phyloP scores from a whole-genome alignment of 1,140 invertebrate genomes.

The Aphis craccivora region DNA sequence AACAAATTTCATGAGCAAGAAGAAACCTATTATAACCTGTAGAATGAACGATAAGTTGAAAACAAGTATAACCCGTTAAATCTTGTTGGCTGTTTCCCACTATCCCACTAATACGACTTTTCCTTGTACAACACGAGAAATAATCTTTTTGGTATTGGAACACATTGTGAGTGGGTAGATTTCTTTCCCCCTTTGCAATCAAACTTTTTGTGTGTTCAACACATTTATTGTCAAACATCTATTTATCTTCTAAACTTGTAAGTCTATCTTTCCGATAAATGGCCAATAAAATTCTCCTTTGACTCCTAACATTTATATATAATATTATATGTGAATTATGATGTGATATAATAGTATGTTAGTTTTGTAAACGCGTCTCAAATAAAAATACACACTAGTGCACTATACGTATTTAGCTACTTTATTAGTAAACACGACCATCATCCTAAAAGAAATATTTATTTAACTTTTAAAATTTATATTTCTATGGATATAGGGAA shows the following conservation, averaged over 20 bases:
- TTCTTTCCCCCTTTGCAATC: background rate
- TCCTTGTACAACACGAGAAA: background rate
- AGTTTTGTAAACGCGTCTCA: background rate
- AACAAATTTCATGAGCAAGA: background rate
- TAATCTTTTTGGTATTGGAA: background rate
- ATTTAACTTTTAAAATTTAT: background rate
- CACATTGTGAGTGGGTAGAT: background rate
- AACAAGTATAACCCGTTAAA: conserved; percentile 10
- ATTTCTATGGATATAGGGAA: background rate
- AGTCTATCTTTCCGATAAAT: background rate
- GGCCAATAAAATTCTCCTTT: background rate
- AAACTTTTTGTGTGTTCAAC: background rate
- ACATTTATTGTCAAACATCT: conserved; percentile 25
- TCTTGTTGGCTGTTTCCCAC: conserved; percentile 31
- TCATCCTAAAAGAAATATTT: background rate
- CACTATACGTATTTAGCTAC: background rate
- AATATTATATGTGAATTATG: background rate
- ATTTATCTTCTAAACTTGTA: background rate
- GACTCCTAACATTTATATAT: background rate
- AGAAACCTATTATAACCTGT: background rate
- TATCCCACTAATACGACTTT: conserved; percentile 9
- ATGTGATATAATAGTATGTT: background rate
- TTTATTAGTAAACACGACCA: background rate
- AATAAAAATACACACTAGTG: background rate
- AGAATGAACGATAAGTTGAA: background rate